phyloP scores from a whole-genome alignment of 2,888 invertebrate species.

The Ectemnius lituratus region DNA sequence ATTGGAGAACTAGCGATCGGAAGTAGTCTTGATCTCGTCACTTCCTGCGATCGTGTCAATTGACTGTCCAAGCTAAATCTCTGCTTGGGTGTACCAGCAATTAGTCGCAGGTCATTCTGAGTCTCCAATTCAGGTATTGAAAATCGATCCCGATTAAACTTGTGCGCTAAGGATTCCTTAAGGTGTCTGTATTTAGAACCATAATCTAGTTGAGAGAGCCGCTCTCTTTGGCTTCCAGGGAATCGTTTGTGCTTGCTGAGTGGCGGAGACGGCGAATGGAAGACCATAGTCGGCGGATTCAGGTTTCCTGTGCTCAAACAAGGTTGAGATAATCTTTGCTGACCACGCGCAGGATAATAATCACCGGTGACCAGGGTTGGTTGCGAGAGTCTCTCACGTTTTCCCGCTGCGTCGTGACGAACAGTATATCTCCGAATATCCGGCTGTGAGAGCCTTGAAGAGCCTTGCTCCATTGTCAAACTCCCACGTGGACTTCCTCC shows the following conservation, averaged over 20 bases:
- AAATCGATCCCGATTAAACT: slow-evolving; percentile 72
- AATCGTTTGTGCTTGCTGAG: slow-evolving; percentile 67
- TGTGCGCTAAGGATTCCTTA: slow-evolving; percentile 57
- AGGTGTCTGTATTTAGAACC: slow-evolving; percentile 65
- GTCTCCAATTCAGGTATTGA: slow-evolving; percentile 74
- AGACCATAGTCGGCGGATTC: slow-evolving; percentile 35
- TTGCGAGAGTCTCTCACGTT: slow-evolving; percentile 71
- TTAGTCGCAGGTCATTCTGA: slow-evolving; percentile 70
- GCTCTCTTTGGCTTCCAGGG: slow-evolving; percentile 66
- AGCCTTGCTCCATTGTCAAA: slow-evolving; percentile 46
- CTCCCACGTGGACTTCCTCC: slow-evolving; percentile 56
- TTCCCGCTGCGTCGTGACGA: slow-evolving; percentile 57
- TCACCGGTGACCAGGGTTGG: slow-evolving; percentile 72
- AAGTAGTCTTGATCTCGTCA: slow-evolving; percentile 63
- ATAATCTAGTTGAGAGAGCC: slow-evolving; percentile 69
- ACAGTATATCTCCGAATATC: slow-evolving; percentile 58
- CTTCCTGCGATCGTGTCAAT: slow-evolving; percentile 68
- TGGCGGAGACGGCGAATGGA: slow-evolving; percentile 56
- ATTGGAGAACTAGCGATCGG: slow-evolving; percentile 74
- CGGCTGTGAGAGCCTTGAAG: slow-evolving; percentile 64
- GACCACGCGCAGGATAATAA: slow-evolving; percentile 67
- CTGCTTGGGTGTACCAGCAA: slow-evolving; percentile 73
- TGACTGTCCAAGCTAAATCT: slow-evolving; percentile 73
- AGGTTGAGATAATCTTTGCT: slow-evolving; percentile 73
- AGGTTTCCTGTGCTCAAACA: slow-evolving; percentile 62